Evolutionary conservation across 2,797 vertebrate species (phyloP).

Genomic region (Garrulus glandarius): DNA sequence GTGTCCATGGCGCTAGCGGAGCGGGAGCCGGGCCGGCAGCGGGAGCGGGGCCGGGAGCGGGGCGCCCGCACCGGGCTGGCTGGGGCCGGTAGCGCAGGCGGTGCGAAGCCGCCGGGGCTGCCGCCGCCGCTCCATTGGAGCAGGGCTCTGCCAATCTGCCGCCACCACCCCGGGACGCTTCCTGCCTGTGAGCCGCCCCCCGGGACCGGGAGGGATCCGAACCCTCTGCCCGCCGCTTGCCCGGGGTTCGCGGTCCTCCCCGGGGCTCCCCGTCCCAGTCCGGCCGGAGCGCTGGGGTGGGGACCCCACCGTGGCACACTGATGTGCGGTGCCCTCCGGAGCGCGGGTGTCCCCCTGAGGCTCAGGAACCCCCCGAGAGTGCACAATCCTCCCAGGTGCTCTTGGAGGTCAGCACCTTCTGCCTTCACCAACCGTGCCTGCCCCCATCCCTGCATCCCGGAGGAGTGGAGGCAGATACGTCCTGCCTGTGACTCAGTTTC

Average conservation of each 20-base stretch:
- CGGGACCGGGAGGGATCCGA: neutral
- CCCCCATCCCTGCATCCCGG: neutral
- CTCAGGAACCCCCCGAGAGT: too few relatives aligned
- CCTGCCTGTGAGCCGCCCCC: conserved; percentile 28
- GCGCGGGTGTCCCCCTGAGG: too few relatives aligned
- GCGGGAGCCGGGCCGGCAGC: neutral
- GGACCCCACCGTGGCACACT: too few relatives aligned
- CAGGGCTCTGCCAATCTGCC: conserved; percentile 52
- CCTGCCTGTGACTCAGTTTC: neutral
- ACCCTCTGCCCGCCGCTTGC: accelerated
- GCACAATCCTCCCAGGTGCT: neutral
- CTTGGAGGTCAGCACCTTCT: too few relatives aligned
- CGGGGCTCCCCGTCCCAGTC: neutral
- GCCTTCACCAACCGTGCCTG: neutral
- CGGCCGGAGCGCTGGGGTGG: neutral
- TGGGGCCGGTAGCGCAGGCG: conserved; percentile 26
- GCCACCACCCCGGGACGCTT: conserved; percentile 18
- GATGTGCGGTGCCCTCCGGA: neutral
- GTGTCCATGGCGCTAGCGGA: conserved; percentile 29
- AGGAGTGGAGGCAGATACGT: neutral
- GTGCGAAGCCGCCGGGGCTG: conserved; percentile 14
- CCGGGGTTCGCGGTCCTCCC: accelerated
- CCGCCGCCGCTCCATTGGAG: conserved; percentile 51
- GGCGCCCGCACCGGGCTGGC: conserved; percentile 30
- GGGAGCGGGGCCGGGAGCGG: neutral